Base-by-base conservation (phyloP, 2,888 invertebrate genomes). In the Helleia helle region DNA sequence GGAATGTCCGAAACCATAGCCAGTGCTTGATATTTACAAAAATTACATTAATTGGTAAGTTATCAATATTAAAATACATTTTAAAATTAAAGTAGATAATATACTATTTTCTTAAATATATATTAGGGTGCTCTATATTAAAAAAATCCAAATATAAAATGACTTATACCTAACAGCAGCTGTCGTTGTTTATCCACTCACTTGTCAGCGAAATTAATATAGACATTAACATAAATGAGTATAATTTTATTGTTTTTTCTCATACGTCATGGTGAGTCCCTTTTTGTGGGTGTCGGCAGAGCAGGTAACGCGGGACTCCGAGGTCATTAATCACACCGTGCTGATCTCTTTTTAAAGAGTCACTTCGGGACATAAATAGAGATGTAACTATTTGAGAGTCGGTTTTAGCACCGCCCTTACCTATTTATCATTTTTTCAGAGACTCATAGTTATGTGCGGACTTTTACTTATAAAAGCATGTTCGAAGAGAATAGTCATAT, bases 151-250 rank as follows among this genome's bases (percentile, higher is more conserved):
- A 18, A 31, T 11, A 17, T 31, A 31, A 31, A 2, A 7, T 39
- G 15, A 25, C 30, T 14, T 17, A 31, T 36, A 26, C 41, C 22
- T 11, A 22, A 31, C 31, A 34, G 22, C 31, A 34, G 22, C 22
- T 12, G 34, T 34, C 8, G 1, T 4, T 2, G 34, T 34, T 12
- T 7, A n/a, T 34, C 12, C 12, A 15, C 6, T 4, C n/a, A 22
- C 22, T 34, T 12, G 54, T 59, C 68, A 56, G 51, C 49, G 66
- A 68, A 69, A 80, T 77, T 73, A 71, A 81, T 79, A 67, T 55
- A 80, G 75, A 76, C 68, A 74, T 80, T 77, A 72, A 71, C 64
- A 62, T 64, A 73, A 73, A 74, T 75, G 69, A 66, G 65, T 62
- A 62, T 72, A 61, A 65, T 67, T 64, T 64, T 53, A 65, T 65